A percentile compares a stretch with the other conserved stretches of the same genome.
These are phyloP conservation scores for Trididemnum nubilum DNA, from an alignment of 23 tunicate genomes.

Conservation along the genomic window DNA sequence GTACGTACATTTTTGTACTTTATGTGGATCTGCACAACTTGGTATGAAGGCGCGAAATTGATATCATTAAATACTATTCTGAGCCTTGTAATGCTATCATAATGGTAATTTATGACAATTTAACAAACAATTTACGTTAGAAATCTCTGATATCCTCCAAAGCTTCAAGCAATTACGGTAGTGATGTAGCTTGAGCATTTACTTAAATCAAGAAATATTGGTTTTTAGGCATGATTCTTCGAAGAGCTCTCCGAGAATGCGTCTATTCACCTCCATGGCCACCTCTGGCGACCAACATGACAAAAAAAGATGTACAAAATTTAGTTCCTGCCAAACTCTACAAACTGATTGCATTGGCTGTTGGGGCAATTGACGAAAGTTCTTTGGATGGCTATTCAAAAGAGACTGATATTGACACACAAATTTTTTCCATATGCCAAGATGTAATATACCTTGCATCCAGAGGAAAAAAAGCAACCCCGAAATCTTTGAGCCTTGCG, in stretches of 20 bases:
- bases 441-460: background rate
- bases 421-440: constrained; percentile 7
- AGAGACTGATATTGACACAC: background rate
- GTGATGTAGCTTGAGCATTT: no score
- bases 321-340: background rate
- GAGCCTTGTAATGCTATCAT: no score
- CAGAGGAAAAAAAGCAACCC: background rate
- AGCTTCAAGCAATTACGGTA: no score
- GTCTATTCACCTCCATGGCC: background rate
- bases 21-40: no score
- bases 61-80: no score
- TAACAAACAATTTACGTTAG: no score
- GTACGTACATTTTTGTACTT: no score
- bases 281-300: background rate
- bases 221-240: constrained; percentile 17
- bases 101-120: no score
- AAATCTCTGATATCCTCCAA: no score
- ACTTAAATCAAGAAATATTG: no score
- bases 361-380: background rate
- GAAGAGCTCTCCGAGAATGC: background rate
- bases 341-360: background rate
- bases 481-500: background rate
- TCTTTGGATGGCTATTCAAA: background rate
- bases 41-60: no score
- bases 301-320: background rate